Evolutionary conservation across 2,797 vertebrate species (phyloP).

Genomic region (Sciurus vulgaris): DNA sequence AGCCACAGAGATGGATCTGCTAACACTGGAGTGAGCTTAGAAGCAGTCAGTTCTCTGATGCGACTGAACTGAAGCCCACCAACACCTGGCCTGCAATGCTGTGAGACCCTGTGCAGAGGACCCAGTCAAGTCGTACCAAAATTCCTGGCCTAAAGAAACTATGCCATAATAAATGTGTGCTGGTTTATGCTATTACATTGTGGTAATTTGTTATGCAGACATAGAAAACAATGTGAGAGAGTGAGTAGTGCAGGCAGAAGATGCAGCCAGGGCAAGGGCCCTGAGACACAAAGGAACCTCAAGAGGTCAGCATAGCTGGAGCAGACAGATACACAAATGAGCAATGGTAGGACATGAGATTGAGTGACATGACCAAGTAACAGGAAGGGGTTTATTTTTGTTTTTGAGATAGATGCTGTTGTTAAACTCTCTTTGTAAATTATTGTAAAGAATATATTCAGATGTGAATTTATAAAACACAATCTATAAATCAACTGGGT

Average conservation of each 20-base stretch:
- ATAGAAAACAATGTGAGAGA: background rate
- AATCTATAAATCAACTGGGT: background rate
- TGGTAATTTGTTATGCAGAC: background rate
- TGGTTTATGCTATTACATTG: background rate
- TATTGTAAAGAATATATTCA: constrained; percentile 19
- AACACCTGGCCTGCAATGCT: background rate
- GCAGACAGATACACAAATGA: background rate
- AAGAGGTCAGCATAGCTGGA: background rate
- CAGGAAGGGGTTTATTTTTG: background rate
- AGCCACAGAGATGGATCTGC: background rate
- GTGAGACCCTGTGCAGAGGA: background rate
- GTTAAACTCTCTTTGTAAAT: constrained; percentile 21
- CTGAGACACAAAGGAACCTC: background rate
- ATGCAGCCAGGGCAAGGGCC: background rate
- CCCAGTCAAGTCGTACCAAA: background rate
- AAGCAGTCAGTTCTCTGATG: background rate
- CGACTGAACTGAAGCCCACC: background rate
- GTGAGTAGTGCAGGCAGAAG: background rate
- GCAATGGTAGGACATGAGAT: background rate
- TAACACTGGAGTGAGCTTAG: too few relatives aligned
- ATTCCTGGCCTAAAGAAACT: background rate
- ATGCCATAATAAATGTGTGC: background rate
- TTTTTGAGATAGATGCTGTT: background rate
- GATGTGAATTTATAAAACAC: constrained; percentile 18
- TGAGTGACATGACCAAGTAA: background rate